Conservation (phyloP, 2,888 invertebrate genomes). For the Rhopalosiphum nymphaeae region DNA sequence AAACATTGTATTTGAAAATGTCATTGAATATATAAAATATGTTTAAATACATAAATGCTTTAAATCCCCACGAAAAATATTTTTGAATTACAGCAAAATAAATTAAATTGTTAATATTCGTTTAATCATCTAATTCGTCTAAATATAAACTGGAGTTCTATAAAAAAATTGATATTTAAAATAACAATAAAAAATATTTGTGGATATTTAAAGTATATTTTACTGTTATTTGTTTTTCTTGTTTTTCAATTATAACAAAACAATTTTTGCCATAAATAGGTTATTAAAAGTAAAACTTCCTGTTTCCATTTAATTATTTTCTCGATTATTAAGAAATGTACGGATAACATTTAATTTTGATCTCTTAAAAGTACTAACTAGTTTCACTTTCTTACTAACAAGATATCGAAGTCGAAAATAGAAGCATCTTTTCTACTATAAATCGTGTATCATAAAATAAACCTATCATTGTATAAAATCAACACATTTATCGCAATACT, state of each 20-base stretch:
- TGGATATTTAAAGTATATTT: not conserved
- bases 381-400: not conserved
- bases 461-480: not conserved
- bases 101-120: not conserved
- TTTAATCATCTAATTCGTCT: not conserved
- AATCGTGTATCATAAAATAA: not conserved
- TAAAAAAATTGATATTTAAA: too few relatives aligned
- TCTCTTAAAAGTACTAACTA: not conserved
- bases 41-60: not conserved
- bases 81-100: not conserved
- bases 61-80: not conserved
- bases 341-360: not conserved
- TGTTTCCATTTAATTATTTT: not conserved
- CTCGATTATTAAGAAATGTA: not conserved
- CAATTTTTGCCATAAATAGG: not conserved
- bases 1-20: not conserved
- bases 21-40: not conserved
- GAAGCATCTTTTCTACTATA: not conserved
- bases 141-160: not conserved
- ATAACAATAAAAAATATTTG: not conserved
- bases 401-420: not conserved
- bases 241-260: not conserved
- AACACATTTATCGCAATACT: not conserved
- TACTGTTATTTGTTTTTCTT: not conserved
- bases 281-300: not conserved